Percentiles rank a stretch among this genome's conserved stretches.
phyloP scores from a whole-genome alignment of 2,113 vertebrate genomes.

The Cyanistes caeruleus region DNA sequence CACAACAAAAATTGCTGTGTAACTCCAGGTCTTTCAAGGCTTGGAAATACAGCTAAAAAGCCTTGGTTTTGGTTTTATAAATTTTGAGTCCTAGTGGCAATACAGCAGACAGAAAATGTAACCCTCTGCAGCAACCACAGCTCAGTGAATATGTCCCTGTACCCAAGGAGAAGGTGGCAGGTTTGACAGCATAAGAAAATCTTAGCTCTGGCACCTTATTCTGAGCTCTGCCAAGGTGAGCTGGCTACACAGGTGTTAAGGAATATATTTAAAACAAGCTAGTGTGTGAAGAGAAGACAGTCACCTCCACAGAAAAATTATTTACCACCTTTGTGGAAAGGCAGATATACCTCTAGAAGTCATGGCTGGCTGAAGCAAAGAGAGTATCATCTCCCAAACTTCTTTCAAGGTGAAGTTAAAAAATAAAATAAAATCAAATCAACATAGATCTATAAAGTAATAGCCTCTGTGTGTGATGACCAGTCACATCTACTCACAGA shows the following conservation, averaged over 20 bases:
- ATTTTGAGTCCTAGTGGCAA: not conserved
- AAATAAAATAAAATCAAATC: not conserved
- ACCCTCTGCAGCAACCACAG: rapidly evolving
- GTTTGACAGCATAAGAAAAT: not conserved
- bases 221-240: not conserved
- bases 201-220: not conserved
- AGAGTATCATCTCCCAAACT: not conserved
- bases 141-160: not conserved
- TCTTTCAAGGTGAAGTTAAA: not conserved
- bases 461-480: not conserved
- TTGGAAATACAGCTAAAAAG: not conserved
- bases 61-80: not conserved
- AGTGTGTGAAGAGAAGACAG: not conserved
- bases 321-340: not conserved
- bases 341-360: not conserved
- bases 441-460: not conserved
- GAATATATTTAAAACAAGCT: not conserved
- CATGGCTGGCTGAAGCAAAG: not conserved
- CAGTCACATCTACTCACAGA: rapidly evolving
- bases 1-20: not conserved
- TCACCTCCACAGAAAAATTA: not conserved
- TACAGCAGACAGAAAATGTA: not conserved
- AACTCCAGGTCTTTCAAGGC: not conserved
- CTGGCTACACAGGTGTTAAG: not conserved
- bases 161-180: not conserved